Evolutionary conservation across 1,140 invertebrate species (phyloP).

Genomic region (Scaptodrosophila lebanonensis): DNA sequence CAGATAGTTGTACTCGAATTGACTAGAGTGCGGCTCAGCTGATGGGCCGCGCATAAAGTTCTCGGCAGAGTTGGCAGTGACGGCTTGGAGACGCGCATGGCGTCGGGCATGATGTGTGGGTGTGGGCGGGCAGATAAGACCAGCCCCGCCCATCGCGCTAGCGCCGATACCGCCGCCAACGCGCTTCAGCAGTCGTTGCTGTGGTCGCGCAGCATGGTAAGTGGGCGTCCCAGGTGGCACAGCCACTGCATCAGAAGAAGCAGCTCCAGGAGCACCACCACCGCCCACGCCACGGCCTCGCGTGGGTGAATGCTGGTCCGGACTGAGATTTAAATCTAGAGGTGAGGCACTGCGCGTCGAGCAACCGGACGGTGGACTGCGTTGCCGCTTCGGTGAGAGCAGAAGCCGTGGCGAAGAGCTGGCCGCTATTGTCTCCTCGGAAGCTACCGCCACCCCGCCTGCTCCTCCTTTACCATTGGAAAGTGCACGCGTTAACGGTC

Average conservation of each 20-base stretch:
- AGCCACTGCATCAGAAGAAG: slow-evolving; percentile 12
- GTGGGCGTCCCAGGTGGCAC: slow-evolving; percentile 33
- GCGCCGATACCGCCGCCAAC: slow-evolving; percentile 77
- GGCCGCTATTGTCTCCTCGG: slow-evolving; percentile 21
- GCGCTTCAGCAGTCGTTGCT: slow-evolving; percentile 80
- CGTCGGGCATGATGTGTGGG: slow-evolving; percentile 87
- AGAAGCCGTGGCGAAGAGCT: slow-evolving; percentile 46
- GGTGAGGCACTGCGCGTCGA: slow-evolving; percentile 74
- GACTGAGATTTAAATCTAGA: slow-evolving; percentile 59
- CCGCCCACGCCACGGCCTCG: slow-evolving; percentile 51
- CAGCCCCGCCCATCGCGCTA: slow-evolving; percentile 1
- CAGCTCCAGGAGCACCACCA: slow-evolving; percentile 43
- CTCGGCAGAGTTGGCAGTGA: slow-evolving; percentile 60
- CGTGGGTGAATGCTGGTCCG: slow-evolving; percentile 59
- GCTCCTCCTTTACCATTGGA: slow-evolving; percentile 75
- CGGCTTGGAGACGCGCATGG: slow-evolving; percentile 63
- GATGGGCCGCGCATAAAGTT: background rate
- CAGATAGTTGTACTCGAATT: slow-evolving; percentile 53
- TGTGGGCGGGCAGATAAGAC: slow-evolving; percentile 85
- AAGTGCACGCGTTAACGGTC: slow-evolving; percentile 65
- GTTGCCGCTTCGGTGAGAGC: slow-evolving; percentile 59
- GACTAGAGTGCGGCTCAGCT: slow-evolving; percentile 54
- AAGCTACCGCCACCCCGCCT: slow-evolving; percentile 3
- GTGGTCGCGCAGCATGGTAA: slow-evolving; percentile 78
- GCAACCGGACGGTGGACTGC: slow-evolving; percentile 73